These are phyloP conservation scores for Eucidaris tribuloides DNA, from an alignment of 35 echinoderm and acorn worm genomes.

Conservation along the genomic window DNA sequence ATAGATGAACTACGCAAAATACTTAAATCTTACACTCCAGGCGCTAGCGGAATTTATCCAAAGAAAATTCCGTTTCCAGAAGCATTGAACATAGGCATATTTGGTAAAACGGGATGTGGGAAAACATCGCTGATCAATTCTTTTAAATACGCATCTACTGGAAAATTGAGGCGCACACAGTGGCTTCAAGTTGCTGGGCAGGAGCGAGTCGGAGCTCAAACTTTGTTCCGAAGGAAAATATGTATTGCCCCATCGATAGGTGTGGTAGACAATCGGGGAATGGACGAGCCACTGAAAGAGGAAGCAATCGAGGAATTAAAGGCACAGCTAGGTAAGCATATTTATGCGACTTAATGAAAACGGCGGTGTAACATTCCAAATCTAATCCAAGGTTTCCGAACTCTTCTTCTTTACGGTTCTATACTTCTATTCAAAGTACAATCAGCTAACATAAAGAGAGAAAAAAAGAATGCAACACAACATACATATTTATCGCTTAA, in stretches of 20 bases:
- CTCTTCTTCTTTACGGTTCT: too few species aligned
- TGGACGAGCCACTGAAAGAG: neutral
- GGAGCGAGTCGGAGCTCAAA: neutral
- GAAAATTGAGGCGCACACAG: neutral
- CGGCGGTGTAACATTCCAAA: too few species aligned
- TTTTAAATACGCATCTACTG: neutral
- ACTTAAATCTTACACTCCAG: neutral
- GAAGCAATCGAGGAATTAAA: neutral
- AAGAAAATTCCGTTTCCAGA: neutral
- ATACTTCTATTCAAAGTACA: too few species aligned
- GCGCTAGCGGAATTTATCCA: neutral
- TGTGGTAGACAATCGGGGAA: neutral
- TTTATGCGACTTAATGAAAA: too few species aligned
- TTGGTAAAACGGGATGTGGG: neutral
- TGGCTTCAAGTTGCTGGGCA: neutral
- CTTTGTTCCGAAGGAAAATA: neutral
- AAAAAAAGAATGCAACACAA: too few species aligned
- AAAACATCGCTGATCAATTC: neutral
- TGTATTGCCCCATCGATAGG: neutral
- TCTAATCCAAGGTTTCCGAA: too few species aligned
- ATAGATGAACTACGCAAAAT: neutral
- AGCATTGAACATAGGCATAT: neutral
- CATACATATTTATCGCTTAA: too few species aligned
- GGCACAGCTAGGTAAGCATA: neutral
- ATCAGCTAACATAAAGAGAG: too few species aligned